Evolutionary conservation across 2,888 invertebrate species (phyloP).

Genomic region (Allolobophora icterica): DNA sequence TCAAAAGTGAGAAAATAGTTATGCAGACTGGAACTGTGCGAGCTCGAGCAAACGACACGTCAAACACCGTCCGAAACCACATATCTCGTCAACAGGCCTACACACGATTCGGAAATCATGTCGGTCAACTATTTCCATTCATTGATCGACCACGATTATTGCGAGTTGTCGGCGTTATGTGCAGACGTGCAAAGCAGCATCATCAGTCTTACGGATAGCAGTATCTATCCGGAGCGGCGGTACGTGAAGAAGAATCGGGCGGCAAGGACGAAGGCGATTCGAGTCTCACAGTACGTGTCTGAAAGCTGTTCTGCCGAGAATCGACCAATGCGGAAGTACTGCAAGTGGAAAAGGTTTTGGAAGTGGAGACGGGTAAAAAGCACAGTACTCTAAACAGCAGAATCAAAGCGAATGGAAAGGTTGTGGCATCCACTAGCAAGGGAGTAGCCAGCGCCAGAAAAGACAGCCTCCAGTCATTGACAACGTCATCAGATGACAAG

Average conservation of each 20-base stretch:
- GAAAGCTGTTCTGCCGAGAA: neutral
- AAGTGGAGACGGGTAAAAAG: neutral
- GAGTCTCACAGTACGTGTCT: neutral
- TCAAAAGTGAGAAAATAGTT: neutral
- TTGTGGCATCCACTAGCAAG: slow-evolving; percentile 20
- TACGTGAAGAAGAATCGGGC: slow-evolving; percentile 43
- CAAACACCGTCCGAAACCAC: neutral
- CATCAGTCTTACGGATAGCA: slow-evolving; percentile 49
- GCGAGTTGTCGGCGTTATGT: slow-evolving; percentile 49
- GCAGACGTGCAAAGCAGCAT: slow-evolving; percentile 52
- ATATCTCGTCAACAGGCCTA: neutral
- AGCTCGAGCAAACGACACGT: neutral
- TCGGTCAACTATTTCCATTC: slow-evolving; percentile 45
- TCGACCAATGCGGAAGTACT: slow-evolving; percentile 23
- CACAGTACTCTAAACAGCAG: neutral
- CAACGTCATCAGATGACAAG: slow-evolving; percentile 40
- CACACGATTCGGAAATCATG: neutral
- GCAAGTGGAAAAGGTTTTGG: neutral
- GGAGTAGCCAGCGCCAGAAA: neutral
- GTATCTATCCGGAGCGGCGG: slow-evolving; percentile 42
- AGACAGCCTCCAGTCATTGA: neutral
- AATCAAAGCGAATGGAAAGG: neutral
- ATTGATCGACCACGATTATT: slow-evolving; percentile 53
- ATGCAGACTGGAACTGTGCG: neutral
- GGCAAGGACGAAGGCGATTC: slow-evolving; percentile 19